Evolutionary conservation across 30 jellyfish, hydroid and myxozoan genomes (phyloP), one percentile per base, ranked within the genome.

Genomic region (Catostylus mosaicus): DNA sequence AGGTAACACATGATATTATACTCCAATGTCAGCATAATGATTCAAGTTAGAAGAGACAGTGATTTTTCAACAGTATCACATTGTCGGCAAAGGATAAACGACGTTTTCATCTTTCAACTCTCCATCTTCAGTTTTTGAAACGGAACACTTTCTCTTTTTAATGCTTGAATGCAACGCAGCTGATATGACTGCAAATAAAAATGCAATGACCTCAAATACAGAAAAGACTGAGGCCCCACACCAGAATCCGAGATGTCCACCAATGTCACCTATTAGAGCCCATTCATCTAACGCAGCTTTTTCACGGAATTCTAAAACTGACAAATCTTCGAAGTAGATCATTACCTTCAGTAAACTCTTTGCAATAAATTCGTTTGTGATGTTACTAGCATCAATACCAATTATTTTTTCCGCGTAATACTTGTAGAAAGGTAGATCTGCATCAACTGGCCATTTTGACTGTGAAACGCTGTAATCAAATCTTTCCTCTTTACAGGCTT

Each of bases 241-340:
- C 90, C 90, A 79, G 62, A 79, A 79, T 32, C 90, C 90, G 64
- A 79, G 90, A 65, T 79, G 90, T 59, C 90, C 90, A 34, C 90
- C 90, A 51, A 79, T 79, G 38, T 65, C 59, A 34, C 90, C 51
- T 19, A 65, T 45, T 1, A 79, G 77, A 47, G 43, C 82, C 67
- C 43, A 20, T 7, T 14, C 27, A 47, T 67, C 75, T 14, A 70
- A 26, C 56, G 37, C 40, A 18, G 31, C 90, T 24, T 79, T 79
- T 62, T 66, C 80, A 1, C 46, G 31, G 24, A 3, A 65, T 31
- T 56, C 31, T 4, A 24, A 19, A 51, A 48, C 60, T 16, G 64
- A 63, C 73, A 79, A 24, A 7, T 46, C 75, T 26, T 79, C 82
- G 34, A n/a, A 79, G 73, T 62, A 79, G 31, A 79, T 47, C 22